phyloP scores from a whole-genome alignment of 2,113 vertebrate species.

The Catagonus wagneri region DNA sequence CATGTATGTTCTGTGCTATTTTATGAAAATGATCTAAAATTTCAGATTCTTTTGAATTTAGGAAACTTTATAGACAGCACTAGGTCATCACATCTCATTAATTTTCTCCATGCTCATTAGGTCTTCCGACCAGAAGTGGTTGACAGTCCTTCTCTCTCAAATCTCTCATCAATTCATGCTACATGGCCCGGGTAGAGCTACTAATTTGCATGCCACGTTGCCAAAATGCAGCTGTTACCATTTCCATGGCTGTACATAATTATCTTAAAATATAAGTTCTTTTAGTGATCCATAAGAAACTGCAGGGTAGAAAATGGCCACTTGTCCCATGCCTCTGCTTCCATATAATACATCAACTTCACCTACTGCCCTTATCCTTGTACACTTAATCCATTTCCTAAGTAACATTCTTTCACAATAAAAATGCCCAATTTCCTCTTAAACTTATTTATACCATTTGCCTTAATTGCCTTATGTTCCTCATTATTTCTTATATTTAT shows the following conservation, averaged over 20 bases:
- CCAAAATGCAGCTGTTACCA: constrained; percentile 80
- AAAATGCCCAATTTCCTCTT: constrained; percentile 73
- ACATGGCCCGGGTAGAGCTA: constrained; percentile 75
- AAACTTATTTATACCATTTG: constrained; percentile 71
- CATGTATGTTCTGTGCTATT: neutral
- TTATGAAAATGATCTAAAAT: constrained; percentile 13
- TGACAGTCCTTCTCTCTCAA: constrained; percentile 67
- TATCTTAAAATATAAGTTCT: constrained; percentile 76
- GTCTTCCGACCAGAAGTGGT: constrained; percentile 48
- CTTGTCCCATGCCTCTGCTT: neutral
- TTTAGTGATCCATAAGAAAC: constrained; percentile 62
- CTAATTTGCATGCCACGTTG: constrained; percentile 80
- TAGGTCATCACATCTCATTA: constrained; percentile 45
- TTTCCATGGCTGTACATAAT: constrained; percentile 76
- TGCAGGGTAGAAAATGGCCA: constrained; percentile 54
- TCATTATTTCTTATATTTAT: constrained; percentile 77
- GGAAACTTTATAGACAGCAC: constrained; percentile 28
- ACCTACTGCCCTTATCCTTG: constrained; percentile 2
- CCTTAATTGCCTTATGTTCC: constrained; percentile 68
- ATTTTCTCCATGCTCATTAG: constrained; percentile 66
- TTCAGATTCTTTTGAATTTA: constrained; percentile 40
- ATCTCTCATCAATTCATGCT: constrained; percentile 78
- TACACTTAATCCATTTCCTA: constrained; percentile 24
- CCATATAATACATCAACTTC: constrained; percentile 55
- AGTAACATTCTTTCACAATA: constrained; percentile 50